A percentile compares a stretch with the other conserved stretches of the same genome.
Evolutionary conservation across 2,888 invertebrate species (phyloP).

Genomic region (Leptarthrus brevirostris): DNA sequence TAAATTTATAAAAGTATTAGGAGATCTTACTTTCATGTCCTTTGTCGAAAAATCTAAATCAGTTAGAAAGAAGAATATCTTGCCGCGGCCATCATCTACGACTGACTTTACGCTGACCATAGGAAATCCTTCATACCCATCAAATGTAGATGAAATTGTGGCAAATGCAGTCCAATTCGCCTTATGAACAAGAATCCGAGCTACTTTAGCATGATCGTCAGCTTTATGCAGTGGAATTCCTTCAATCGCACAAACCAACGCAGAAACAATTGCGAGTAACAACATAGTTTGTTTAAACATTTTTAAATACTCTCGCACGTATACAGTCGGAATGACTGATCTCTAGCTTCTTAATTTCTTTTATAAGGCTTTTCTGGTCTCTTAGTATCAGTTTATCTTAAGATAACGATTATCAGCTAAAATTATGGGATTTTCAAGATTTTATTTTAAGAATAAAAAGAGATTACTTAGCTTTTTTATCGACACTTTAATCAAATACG

Average conservation of each 20-base stretch:
- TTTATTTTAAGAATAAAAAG: too few relatives aligned
- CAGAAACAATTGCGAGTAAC: neutral
- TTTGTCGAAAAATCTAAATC: slow-evolving; percentile 65
- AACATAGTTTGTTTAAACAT: slow-evolving; percentile 2
- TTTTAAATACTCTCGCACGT: too few relatives aligned
- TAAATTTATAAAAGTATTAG: too few relatives aligned
- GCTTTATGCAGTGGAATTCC: slow-evolving; percentile 8
- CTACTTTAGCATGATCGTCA: slow-evolving; percentile 63
- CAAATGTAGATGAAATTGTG: slow-evolving; percentile 61
- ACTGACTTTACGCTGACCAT: slow-evolving; percentile 66
- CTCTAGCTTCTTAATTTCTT: too few relatives aligned
- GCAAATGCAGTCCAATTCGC: slow-evolving; percentile 65
- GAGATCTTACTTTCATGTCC: slow-evolving; percentile 57
- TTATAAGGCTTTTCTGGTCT: too few relatives aligned
- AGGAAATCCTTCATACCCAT: slow-evolving; percentile 61
- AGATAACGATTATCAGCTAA: neutral
- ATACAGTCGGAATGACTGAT: too few relatives aligned
- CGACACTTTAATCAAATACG: too few relatives aligned
- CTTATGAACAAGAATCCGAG: slow-evolving; percentile 63
- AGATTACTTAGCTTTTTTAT: too few relatives aligned
- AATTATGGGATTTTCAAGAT: too few relatives aligned
- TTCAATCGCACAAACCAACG: neutral
- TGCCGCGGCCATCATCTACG: slow-evolving; percentile 62
- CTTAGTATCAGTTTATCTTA: too few relatives aligned
- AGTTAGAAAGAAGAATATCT: slow-evolving; percentile 63